Conservation (phyloP, 92 coral and sea anemone genomes). For the Anthopleura xanthogrammica region DNA sequence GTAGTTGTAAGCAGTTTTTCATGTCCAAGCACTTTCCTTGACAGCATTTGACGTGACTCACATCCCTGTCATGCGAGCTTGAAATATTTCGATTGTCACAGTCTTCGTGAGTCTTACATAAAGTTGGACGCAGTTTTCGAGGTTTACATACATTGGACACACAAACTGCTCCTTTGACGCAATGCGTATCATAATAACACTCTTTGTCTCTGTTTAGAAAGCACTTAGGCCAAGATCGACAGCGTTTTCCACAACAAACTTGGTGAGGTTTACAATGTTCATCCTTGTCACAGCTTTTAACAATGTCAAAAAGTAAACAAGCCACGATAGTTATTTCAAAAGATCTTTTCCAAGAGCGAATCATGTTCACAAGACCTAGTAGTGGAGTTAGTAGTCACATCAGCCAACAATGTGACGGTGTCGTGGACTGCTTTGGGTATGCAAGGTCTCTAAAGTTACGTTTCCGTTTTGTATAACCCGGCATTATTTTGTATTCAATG, state of each 20-base stretch:
- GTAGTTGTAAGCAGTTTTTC: constrained; percentile 11
- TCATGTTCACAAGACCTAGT: neutral
- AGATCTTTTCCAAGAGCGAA: neutral
- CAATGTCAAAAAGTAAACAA: neutral
- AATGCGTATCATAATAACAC: constrained; percentile 38
- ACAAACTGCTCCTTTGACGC: constrained; percentile 26
- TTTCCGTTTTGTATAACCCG: too few relatives aligned
- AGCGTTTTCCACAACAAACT: constrained; percentile 40
- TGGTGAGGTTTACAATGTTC: constrained; percentile 18
- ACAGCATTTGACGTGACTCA: constrained; percentile 11
- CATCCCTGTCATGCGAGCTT: neutral
- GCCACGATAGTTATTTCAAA: neutral
- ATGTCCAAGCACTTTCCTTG: constrained; percentile 8
- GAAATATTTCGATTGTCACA: neutral
- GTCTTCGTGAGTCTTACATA: constrained; percentile 20
- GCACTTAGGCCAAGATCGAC: constrained; percentile 42
- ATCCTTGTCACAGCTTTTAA: constrained; percentile 11
- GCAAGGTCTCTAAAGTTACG: too few relatives aligned
- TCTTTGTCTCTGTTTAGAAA: constrained; percentile 39
- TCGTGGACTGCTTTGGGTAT: too few relatives aligned
- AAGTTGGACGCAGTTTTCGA: neutral
- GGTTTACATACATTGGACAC: constrained; percentile 13
- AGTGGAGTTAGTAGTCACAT: too few relatives aligned
- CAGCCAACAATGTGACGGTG: too few relatives aligned
- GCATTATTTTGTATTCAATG: too few relatives aligned